Conservation (phyloP, 2,113 vertebrate genomes). For the human (Homo sapiens) region GRCh38 chr1:231022501-231023000, state of each 20-base stretch:
- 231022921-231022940: constrained; percentile 55
- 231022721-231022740: background rate
- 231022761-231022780: background rate
- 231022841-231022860: background rate
- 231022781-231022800: constrained; percentile 57
- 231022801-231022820: background rate
- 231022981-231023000: background rate
- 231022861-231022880: background rate
- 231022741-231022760: constrained; percentile 47
- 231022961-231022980: background rate
- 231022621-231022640: background rate
- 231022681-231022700: background rate
- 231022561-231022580: background rate
- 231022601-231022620: background rate
- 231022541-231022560: background rate
- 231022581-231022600: background rate
- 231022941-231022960: background rate
- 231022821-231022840: constrained; percentile 26
- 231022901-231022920: constrained; percentile 53
- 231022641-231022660: background rate
- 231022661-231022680: background rate
- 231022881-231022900: background rate
- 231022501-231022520: background rate
- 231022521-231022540: background rate
- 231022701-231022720: background rate